Conservation (phyloP, 2,888 invertebrate species). For the Chrysina gloriosa region DNA sequence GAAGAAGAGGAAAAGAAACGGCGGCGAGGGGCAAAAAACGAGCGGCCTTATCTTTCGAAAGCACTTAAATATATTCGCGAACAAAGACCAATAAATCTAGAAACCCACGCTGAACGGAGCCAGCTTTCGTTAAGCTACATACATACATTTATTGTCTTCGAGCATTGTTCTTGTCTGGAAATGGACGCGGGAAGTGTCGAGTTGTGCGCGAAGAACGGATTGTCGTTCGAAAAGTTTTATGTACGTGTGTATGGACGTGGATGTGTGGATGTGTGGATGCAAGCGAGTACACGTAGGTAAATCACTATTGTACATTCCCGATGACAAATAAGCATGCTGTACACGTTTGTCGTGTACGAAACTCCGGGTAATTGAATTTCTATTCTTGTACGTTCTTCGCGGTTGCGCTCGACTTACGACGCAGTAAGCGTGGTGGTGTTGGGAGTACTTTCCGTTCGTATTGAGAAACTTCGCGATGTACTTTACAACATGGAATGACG, state of each 20-base stretch:
- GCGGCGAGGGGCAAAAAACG: too few species aligned
- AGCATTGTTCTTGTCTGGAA: conserved; percentile 5
- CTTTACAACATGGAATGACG: too few species aligned
- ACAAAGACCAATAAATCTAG: conserved; percentile 21
- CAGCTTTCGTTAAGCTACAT: not conserved
- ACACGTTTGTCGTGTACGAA: conserved; percentile 12
- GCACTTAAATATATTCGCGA: not conserved
- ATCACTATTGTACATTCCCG: conserved; percentile 20
- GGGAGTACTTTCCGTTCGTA: too few species aligned
- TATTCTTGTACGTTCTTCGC: conserved; percentile 5
- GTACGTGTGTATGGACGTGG: too few species aligned
- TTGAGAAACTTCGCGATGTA: too few species aligned
- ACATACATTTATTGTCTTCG: conserved; percentile 2
- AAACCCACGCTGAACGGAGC: conserved; percentile 10
- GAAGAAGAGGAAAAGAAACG: too few species aligned
- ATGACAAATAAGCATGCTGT: conserved; percentile 26
- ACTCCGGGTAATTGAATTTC: conserved; percentile 21
- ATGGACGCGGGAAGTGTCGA: not conserved
- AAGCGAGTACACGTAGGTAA: conserved; percentile 5
- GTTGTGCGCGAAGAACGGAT: conserved; percentile 1
- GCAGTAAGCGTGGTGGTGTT: too few species aligned
- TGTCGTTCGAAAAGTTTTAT: not conserved
- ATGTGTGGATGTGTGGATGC: not conserved
- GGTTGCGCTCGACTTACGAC: too few species aligned
- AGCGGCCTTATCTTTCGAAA: too few species aligned